These are phyloP conservation scores for Macrosteles quadrilineatus DNA, from an alignment of 1,140 invertebrate genomes.

Conservation along the genomic window DNA sequence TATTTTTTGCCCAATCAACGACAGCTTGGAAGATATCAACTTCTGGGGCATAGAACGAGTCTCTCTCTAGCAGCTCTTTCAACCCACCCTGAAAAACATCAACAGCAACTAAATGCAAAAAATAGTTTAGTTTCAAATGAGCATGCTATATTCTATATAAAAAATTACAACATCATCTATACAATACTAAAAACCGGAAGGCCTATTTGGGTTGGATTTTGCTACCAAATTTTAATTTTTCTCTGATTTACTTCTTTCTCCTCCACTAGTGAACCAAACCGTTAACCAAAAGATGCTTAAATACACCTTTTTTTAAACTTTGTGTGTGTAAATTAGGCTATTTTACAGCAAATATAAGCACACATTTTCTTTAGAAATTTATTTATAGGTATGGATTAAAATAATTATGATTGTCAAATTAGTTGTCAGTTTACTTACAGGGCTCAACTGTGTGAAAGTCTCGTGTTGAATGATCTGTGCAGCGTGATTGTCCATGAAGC, in stretches of 20 bases:
- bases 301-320: too few relatives aligned
- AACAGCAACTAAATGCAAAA: conserved; percentile 15
- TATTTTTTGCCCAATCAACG: conserved; percentile 77
- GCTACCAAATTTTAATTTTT: too few relatives aligned
- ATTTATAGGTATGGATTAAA: background rate
- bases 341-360: background rate
- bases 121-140: conserved; percentile 16
- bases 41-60: conserved; percentile 96
- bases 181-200: too few relatives aligned
- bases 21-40: conserved; percentile 93
- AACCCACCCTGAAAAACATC: conserved; percentile 63
- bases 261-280: too few relatives aligned
- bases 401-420: too few relatives aligned
- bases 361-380: background rate
- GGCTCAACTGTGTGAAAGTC: conserved; percentile 80
- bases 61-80: conserved; percentile 81
- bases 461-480: conserved; percentile 79
- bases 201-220: too few relatives aligned
- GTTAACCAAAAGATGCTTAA: too few relatives aligned
- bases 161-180: too few relatives aligned
- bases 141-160: background rate
- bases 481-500: conserved; percentile 89
- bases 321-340: background rate
- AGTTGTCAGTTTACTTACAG: conserved; percentile 67
- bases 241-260: too few relatives aligned